Conservation (phyloP, 2,113 vertebrate genomes). For the Phrynocephalus versicolor region DNA sequence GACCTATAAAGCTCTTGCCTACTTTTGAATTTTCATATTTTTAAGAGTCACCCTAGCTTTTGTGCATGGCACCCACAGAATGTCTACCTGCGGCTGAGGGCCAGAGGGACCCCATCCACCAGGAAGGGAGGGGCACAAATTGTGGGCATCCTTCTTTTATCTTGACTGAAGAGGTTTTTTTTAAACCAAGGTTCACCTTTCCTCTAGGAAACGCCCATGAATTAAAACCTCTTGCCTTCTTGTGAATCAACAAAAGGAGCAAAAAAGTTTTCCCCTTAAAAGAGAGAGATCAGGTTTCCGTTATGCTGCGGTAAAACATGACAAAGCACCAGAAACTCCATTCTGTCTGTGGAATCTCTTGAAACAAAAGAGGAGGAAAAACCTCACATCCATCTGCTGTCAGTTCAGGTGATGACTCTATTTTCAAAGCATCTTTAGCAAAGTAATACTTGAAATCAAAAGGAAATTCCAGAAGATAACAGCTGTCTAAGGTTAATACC, state of each 20-base stretch:
- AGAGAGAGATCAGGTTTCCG: neutral
- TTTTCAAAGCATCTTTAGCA: constrained; percentile 28
- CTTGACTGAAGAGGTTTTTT: too few relatives aligned
- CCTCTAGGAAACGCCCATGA: too few relatives aligned
- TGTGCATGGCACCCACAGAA: too few relatives aligned
- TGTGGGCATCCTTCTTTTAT: too few relatives aligned
- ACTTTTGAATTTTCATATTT: too few relatives aligned
- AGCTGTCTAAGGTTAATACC: constrained; percentile 20
- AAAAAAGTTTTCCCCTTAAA: too few relatives aligned
- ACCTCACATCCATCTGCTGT: neutral
- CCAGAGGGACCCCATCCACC: too few relatives aligned
- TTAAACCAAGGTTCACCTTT: too few relatives aligned
- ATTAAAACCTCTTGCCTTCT: neutral
- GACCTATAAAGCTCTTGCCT: too few relatives aligned
- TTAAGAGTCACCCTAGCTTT: too few relatives aligned
- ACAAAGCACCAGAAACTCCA: neutral
- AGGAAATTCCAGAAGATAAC: constrained; percentile 49
- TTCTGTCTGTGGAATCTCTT: neutral
- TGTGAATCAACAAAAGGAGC: neutral
- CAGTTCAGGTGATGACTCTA: constrained; percentile 36
- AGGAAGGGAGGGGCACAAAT: too few relatives aligned
- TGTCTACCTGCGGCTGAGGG: too few relatives aligned
- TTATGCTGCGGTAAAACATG: neutral
- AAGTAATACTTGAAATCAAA: neutral
- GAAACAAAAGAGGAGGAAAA: neutral